These are phyloP conservation scores for Alviniconcha marisindica DNA, from an alignment of 1,140 invertebrate species.

Conservation along the genomic window DNA sequence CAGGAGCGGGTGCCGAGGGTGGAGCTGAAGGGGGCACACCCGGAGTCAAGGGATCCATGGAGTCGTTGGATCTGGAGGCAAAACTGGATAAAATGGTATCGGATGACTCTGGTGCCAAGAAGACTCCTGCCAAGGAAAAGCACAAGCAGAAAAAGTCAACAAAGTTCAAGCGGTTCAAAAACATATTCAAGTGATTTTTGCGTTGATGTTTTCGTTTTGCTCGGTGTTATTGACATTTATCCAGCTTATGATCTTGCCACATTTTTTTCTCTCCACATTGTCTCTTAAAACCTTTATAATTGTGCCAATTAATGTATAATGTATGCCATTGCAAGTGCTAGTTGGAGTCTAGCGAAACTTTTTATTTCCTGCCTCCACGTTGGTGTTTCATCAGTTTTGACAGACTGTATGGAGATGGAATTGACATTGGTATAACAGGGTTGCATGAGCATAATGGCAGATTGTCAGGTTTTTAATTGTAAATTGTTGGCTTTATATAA, in stretches of 20 bases:
- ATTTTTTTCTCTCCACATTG: background rate
- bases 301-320: too few relatives aligned
- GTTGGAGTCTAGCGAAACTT: too few relatives aligned
- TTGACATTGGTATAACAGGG: too few relatives aligned
- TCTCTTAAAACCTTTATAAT: background rate
- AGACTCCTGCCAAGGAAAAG: slow-evolving; percentile 38
- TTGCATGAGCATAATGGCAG: too few relatives aligned
- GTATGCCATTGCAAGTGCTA: too few relatives aligned
- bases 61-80: slow-evolving; percentile 31
- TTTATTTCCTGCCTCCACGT: too few relatives aligned
- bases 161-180: slow-evolving; percentile 46
- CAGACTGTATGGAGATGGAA: too few relatives aligned
- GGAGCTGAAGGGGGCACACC: background rate
- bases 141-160: slow-evolving; percentile 44
- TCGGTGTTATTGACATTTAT: too few relatives aligned
- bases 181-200: slow-evolving; percentile 41
- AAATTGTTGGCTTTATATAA: too few relatives aligned
- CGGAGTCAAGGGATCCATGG: background rate
- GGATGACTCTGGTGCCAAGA: background rate
- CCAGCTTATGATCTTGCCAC: background rate
- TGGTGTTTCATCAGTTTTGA: too few relatives aligned
- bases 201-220: too few relatives aligned
- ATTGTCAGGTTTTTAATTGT: too few relatives aligned
- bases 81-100: slow-evolving; percentile 27
- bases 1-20: background rate